A percentile compares a stretch with the other conserved stretches of the same genome.
Evolutionary conservation across 1,140 invertebrate species (phyloP).

Genomic region (Neuroterus valhalla): DNA sequence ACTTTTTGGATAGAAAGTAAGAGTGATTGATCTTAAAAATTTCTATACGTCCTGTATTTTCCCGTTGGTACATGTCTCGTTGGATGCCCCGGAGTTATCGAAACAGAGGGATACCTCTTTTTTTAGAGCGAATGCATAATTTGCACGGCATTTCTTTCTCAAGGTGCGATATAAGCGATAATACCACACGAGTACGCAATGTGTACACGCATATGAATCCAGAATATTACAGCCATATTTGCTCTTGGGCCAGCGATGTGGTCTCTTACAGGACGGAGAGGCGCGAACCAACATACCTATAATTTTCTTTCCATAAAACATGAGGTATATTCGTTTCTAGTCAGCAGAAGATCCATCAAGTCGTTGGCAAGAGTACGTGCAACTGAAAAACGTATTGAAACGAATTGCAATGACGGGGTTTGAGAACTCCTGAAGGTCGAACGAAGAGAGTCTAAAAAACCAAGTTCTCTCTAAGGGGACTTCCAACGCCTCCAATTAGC

Average conservation of each 20-base stretch:
- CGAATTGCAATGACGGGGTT: background rate
- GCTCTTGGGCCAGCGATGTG: slow-evolving; percentile 24
- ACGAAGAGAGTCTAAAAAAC: background rate
- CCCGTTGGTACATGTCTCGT: background rate
- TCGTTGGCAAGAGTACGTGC: slow-evolving; percentile 13
- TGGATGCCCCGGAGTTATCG: slow-evolving; percentile 21
- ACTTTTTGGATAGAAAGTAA: no score
- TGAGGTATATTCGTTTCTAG: slow-evolving; percentile 50
- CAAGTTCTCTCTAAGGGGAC: background rate
- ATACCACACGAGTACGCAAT: slow-evolving; percentile 25
- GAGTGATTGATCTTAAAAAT: no score
- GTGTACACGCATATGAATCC: background rate
- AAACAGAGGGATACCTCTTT: slow-evolving; percentile 30
- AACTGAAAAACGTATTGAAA: background rate
- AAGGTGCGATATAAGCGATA: slow-evolving; percentile 35
- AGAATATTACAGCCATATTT: slow-evolving; percentile 2
- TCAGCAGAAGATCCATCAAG: slow-evolving; percentile 47
- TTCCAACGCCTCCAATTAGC: slow-evolving; percentile 17
- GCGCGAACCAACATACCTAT: slow-evolving; percentile 46
- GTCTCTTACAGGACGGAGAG: slow-evolving; percentile 22
- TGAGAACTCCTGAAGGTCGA: slow-evolving; percentile 28
- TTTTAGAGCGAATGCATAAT: slow-evolving; percentile 33
- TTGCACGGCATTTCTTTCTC: slow-evolving; percentile 31
- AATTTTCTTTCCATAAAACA: slow-evolving; percentile 58
- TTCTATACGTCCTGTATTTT: no score